Evolutionary conservation across 2,888 invertebrate species (phyloP).

Genomic region (Uloborus plumipes): DNA sequence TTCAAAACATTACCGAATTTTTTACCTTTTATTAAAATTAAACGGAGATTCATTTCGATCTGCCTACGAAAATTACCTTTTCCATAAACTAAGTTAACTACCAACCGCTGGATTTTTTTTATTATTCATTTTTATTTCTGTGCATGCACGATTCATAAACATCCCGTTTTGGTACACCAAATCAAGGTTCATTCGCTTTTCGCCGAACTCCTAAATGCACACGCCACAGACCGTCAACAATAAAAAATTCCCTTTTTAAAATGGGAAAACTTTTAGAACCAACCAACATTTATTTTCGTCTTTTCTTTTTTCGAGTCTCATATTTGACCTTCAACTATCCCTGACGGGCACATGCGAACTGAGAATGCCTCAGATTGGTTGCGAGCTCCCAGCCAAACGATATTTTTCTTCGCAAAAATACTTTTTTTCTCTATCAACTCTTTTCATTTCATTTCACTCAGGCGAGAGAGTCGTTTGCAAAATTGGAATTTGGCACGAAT

Average conservation of each 20-base stretch:
- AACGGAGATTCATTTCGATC: too few relatives aligned
- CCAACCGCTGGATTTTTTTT: too few relatives aligned
- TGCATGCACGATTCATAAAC: too few relatives aligned
- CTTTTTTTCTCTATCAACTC: slow-evolving; percentile 4
- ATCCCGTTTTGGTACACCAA: too few relatives aligned
- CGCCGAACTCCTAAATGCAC: not conserved
- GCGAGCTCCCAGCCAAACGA: slow-evolving; percentile 16
- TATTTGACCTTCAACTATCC: slow-evolving; percentile 41
- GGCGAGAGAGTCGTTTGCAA: slow-evolving; percentile 25
- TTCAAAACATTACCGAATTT: too few relatives aligned
- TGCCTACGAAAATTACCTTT: too few relatives aligned
- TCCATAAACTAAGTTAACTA: too few relatives aligned
- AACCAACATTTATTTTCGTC: slow-evolving; percentile 5
- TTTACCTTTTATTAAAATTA: too few relatives aligned
- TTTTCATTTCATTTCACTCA: not conserved
- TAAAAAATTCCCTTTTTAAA: slow-evolving; percentile 9
- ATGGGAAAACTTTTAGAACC: slow-evolving; percentile 11
- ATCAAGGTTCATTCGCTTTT: not conserved
- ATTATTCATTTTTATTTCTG: too few relatives aligned
- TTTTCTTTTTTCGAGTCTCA: not conserved
- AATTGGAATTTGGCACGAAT: slow-evolving; percentile 39
- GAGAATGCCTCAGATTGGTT: slow-evolving; percentile 35
- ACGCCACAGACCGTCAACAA: not conserved
- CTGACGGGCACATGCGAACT: slow-evolving; percentile 30
- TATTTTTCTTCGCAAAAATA: not conserved